A percentile compares a stretch with the other conserved stretches of the same genome.
phyloP scores from a whole-genome alignment of 1,140 invertebrate species.

The Bombus difficillimus region DNA sequence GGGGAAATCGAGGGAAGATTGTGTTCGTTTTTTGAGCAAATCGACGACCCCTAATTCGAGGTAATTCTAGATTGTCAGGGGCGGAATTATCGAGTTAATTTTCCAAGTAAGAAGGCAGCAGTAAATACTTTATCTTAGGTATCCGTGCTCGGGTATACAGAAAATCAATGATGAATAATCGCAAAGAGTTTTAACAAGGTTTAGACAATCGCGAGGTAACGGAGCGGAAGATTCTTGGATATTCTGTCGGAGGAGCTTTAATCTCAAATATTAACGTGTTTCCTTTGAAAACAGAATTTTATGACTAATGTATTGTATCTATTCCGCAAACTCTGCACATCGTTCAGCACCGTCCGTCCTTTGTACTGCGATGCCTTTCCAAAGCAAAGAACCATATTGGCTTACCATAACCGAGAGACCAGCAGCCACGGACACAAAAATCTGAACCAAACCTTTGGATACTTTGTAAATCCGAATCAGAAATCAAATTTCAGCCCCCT shows the following conservation, averaged over 20 bases:
- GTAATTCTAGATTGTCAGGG: conserved; percentile 1
- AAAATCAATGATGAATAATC: background rate
- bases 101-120: background rate
- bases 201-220: conserved; percentile 22
- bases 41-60: background rate
- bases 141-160: background rate
- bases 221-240: background rate
- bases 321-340: background rate
- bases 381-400: background rate
- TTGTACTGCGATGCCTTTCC: background rate
- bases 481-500: background rate
- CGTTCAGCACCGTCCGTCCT: background rate
- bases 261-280: conserved; percentile 50
- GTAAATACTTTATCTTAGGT: background rate
- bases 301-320: conserved; percentile 32
- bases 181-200: background rate
- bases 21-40: background rate
- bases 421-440: background rate
- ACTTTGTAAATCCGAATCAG: background rate
- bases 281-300: conserved; percentile 27
- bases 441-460: background rate
- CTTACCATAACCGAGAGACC: background rate
- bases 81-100: background rate
- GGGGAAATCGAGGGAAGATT: background rate
- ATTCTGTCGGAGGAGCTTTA: background rate